Conservation (phyloP, 2,113 vertebrate genomes). For the Bombycilla garrulus region DNA sequence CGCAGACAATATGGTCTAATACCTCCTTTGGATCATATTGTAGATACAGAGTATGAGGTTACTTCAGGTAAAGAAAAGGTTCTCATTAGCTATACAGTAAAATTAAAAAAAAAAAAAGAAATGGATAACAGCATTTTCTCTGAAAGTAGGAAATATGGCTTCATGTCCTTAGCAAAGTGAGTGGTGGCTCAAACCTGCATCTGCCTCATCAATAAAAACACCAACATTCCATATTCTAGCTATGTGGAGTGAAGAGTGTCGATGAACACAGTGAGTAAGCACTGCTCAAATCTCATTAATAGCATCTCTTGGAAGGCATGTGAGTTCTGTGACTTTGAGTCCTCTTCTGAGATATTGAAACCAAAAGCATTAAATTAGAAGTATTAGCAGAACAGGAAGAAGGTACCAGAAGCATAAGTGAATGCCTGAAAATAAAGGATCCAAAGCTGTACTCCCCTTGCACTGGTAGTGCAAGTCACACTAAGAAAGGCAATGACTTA, state of each 20-base stretch:
- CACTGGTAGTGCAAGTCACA: background rate
- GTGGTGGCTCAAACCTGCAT: background rate
- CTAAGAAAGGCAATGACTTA: background rate
- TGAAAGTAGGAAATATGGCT: background rate
- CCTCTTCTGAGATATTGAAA: background rate
- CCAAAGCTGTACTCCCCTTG: background rate
- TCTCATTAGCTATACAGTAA: background rate
- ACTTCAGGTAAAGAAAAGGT: background rate
- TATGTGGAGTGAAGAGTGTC: background rate
- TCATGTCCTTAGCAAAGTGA: background rate
- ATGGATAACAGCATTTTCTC: background rate
- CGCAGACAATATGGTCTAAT: background rate
- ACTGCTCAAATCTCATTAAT: background rate
- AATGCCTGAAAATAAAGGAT: background rate
- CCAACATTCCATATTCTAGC: accelerated
- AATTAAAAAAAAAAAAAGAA: background rate
- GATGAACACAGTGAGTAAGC: background rate
- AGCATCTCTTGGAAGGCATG: background rate
- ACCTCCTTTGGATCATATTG: background rate
- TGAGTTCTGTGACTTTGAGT: background rate
- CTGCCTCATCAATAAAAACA: background rate
- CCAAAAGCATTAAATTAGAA: background rate
- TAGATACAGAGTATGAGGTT: background rate
- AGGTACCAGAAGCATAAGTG: background rate
- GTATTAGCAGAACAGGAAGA: background rate